Conservation (phyloP, 1,140 invertebrate genomes). For the Galendromus occidentalis region DNA sequence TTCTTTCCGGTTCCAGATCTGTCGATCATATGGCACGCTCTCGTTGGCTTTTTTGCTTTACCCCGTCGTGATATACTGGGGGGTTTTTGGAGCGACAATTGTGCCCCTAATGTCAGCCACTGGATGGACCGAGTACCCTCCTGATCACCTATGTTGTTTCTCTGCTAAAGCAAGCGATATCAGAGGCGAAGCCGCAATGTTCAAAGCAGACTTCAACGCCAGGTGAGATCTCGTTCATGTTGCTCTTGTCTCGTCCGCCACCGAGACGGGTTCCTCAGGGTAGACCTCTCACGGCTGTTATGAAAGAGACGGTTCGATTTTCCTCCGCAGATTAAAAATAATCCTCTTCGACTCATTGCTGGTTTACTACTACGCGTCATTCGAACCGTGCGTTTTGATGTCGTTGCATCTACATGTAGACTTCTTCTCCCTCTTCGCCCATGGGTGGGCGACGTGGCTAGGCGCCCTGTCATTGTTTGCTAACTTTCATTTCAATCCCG, state of each 20-base stretch:
- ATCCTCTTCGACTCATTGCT: not conserved
- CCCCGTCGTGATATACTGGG: not conserved
- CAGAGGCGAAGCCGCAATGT: not conserved
- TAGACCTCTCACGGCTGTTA: no score
- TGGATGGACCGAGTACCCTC: not conserved
- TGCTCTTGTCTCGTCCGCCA: not conserved
- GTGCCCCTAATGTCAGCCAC: not conserved
- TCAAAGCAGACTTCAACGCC: not conserved
- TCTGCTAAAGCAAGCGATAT: not conserved
- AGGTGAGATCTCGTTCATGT: not conserved
- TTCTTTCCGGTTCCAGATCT: not conserved
- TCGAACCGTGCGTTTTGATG: slow-evolving; percentile 1
- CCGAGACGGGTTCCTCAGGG: no score
- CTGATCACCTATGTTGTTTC: not conserved
- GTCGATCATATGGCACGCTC: slow-evolving; percentile 1
- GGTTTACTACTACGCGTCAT: slow-evolving; percentile 1
- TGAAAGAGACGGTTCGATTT: no score
- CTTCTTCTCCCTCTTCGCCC: not conserved
- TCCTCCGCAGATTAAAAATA: not conserved
- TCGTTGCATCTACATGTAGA: slow-evolving; percentile 4
- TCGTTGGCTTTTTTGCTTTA: not conserved
- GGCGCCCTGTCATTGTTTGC: not conserved
- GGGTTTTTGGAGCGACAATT: not conserved
- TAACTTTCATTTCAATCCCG: not conserved
- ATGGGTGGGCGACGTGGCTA: slow-evolving; percentile 2